These are phyloP conservation scores for Brachionus manjavacas DNA, from an alignment of 1,140 invertebrate genomes.

Conservation along the genomic window DNA sequence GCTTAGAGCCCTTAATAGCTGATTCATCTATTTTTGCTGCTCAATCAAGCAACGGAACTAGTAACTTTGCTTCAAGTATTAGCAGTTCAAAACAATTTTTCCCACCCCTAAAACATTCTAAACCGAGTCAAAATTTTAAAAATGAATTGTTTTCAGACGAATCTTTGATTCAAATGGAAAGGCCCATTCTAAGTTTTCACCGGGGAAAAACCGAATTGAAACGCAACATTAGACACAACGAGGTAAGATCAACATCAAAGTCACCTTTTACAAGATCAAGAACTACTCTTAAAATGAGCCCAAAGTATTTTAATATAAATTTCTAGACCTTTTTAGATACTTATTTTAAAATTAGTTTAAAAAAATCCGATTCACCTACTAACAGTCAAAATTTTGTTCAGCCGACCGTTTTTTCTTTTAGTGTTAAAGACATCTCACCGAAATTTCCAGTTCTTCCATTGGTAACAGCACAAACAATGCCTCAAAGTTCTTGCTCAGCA, in stretches of 20 bases:
- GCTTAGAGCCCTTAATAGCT: neutral
- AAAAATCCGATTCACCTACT: neutral
- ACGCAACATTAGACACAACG: neutral
- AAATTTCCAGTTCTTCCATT: slow-evolving; percentile 2
- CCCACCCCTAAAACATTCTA: neutral
- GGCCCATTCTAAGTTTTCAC: neutral
- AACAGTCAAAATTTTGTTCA: neutral
- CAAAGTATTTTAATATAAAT: neutral
- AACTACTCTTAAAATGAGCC: slow-evolving; percentile 1
- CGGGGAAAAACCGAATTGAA: neutral
- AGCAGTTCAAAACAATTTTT: neutral
- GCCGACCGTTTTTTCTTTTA: neutral
- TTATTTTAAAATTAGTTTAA: neutral
- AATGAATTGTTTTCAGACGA: slow-evolving; percentile 38
- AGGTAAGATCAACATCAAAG: neutral
- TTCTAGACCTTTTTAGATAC: neutral
- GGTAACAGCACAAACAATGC: neutral
- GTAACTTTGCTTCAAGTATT: neutral
- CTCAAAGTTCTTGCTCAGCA: neutral
- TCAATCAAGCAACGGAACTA: neutral
- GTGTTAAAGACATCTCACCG: neutral
- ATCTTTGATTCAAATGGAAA: neutral
- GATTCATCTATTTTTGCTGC: neutral
- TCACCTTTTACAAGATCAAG: neutral
- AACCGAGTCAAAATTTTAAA: neutral